Evolutionary conservation across 2,888 invertebrate species (phyloP), one percentile per base, ranked within the genome.

Genomic region (Coenonympha glycerion): DNA sequence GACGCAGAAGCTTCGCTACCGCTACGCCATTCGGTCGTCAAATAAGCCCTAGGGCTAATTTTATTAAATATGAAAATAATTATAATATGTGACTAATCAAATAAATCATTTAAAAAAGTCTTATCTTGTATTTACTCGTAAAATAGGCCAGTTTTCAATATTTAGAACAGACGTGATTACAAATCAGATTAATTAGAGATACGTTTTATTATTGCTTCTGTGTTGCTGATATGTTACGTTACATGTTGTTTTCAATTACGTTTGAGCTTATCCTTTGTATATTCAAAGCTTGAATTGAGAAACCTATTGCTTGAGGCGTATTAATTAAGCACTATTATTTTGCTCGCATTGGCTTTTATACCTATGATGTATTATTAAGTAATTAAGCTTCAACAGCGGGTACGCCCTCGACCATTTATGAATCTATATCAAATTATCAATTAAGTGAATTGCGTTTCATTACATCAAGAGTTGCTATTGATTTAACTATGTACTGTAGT

Each of bases 341-440:
- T 45, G 45, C 33, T 26, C 34, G 15, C 31, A 44, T 13, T 22
- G 44, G 31, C 2, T 16, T 15, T 22, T 15, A 19, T 11, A 22
- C 22, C n/a, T 26, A 8, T 42, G 44, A 44, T 44, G 31, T 44
- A 44, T 44, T 44, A 44, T n/a, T n/a, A n/a, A n/a, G 22, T 44
- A 44, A 22, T 33, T 41, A 22, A 31, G 21, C 15, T 22, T 31
- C 22, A 33, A 33, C 42, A 42, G 19, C 18, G 3, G 28, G 6
- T 5, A 16, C 26, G 26, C 11, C 18, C 11, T 33, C 13, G 22
- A 22, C 31, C 30, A 13, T n/a, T 31, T 44, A 21, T 31, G 19
- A 31, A 44, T 44, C 21, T 21, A 31, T 31, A 31, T 41, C 28
- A 15, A 6, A 26, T 40, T 40, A 26, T 15, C 37, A 30, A 6